Percentiles rank a stretch among this genome's conserved stretches.
Evolutionary conservation across 2,888 invertebrate genomes (phyloP).

Genomic region (Tinea semifulvella): DNA sequence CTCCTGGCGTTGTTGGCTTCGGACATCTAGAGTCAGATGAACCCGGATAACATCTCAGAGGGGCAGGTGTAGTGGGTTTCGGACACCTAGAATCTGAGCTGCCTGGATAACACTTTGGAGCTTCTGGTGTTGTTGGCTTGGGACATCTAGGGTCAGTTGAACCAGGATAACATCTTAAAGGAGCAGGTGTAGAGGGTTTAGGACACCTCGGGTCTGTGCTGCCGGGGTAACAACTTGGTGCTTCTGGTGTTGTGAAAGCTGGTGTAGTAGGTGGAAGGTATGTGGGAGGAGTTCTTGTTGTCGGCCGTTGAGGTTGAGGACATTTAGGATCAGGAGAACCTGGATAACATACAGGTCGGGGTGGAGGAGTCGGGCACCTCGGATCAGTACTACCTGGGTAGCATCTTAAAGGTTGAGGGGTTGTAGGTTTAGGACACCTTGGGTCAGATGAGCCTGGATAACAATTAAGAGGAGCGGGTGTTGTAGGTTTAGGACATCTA

Average conservation of each 20-base stretch:
- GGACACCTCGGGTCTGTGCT: conserved; percentile 24
- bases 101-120: conserved; percentile 24
- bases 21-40: conserved; percentile 27
- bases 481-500: conserved; percentile 28
- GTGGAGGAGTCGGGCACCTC: conserved; percentile 31
- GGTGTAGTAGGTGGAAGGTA: conserved; percentile 30
- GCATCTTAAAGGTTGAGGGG: conserved; percentile 25
- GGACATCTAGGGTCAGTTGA: conserved; percentile 26
- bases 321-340: conserved; percentile 34
- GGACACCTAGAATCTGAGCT: conserved; percentile 27
- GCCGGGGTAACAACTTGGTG: conserved; percentile 25
- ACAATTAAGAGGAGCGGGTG: conserved; percentile 30
- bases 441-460: conserved; percentile 28
- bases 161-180: conserved; percentile 23
- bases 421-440: conserved; percentile 29
- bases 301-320: conserved; percentile 27
- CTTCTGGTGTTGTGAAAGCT: conserved; percentile 23
- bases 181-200: conserved; percentile 22
- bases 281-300: conserved; percentile 25
- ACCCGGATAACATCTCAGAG: conserved; percentile 29
- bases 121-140: conserved; percentile 25
- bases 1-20: conserved; percentile 24
- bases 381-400: conserved; percentile 33
- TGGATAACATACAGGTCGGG: conserved; percentile 31
- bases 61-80: conserved; percentile 23